Percentiles rank a stretch among this genome's conserved stretches.
phyloP scores from a whole-genome alignment of 2,888 invertebrate genomes.

The Luperina nickerlii region DNA sequence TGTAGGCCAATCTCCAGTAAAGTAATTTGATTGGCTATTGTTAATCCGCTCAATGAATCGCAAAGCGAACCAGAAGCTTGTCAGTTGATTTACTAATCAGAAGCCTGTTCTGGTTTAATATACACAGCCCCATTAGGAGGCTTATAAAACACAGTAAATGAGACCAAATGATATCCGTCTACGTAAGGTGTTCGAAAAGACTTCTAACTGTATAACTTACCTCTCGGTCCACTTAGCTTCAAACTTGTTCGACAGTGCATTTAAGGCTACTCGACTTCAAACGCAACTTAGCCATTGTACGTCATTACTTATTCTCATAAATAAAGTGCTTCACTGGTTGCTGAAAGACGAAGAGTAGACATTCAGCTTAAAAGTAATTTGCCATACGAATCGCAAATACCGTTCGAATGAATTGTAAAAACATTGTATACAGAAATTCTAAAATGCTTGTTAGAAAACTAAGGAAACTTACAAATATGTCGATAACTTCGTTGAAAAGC shows the following conservation, averaged over 20 bases:
- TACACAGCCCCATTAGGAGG: neutral
- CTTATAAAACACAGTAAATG: slow-evolving; percentile 18
- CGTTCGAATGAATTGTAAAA: neutral
- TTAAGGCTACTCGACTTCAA: slow-evolving; percentile 4
- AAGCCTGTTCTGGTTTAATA: slow-evolving; percentile 15
- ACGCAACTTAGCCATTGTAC: slow-evolving; percentile 1
- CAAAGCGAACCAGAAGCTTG: neutral
- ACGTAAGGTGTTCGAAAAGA: slow-evolving; percentile 11
- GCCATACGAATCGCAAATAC: neutral
- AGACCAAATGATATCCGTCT: neutral
- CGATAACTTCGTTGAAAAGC: slow-evolving; percentile 12
- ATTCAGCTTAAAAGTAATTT: neutral
- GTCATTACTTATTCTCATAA: neutral
- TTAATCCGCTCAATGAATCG: slow-evolving; percentile 11
- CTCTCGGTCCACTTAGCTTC: neutral
- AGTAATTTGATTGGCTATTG: slow-evolving; percentile 8
- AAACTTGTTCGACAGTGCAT: slow-evolving; percentile 34
- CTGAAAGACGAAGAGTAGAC: neutral
- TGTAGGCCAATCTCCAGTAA: neutral
- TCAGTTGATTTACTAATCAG: slow-evolving; percentile 10
- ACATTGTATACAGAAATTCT: neutral
- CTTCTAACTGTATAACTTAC: slow-evolving; percentile 2
- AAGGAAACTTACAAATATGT: neutral
- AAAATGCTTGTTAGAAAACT: slow-evolving; percentile 9
- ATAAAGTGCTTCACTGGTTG: neutral